Evolutionary conservation across 2,113 vertebrate genomes (phyloP), one percentile per base, ranked within the genome.

Genomic region (Silurus glanis): DNA sequence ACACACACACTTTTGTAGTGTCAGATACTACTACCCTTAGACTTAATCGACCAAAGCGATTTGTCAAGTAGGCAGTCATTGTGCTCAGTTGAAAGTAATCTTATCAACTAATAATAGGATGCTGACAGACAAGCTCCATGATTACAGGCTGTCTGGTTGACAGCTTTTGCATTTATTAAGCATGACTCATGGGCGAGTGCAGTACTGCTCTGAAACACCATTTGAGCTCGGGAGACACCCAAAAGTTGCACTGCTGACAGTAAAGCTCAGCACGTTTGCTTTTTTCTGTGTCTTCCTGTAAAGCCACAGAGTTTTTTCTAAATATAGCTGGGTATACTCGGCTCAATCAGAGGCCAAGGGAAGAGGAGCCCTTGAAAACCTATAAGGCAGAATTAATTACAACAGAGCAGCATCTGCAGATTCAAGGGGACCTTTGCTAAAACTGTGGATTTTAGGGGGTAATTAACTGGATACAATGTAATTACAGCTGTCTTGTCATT

Each of bases 81-180:
- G 83, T 72, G 86, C 89, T 92, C 88, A 80, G 87, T 90, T 89
- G 89, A 93, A 94, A 92, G 93, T 92, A 92, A 94, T 92, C 88
- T 80, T 89, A 91, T 92, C 86, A 85, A 88, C 80, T 88, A 89
- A 86, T 94, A 94, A 93, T 93, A 79, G 90, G 85, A 87, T 87
- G 89, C 89, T 94, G 92, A 93, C 92, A 93, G 90, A 82, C 69
- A 62, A 62, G 58, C 86, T 88, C 87, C 82, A 87, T 90, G 90
- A 93, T 93, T 92, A 91, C 88, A 92, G 90, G 89, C 81, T 91
- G 89, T 88, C 89, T 74, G 74, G 61, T 84, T 78, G 91, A 92
- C 56, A 47, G 87, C 75, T 84, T 84, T 90, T 82, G 81, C 90
- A 85, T 79, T 90, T 88, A 88, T 91, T 89, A 90, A 85, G 89